Conservation (phyloP, 2,797 vertebrate species). For the Fundulus diaphanus region DNA sequence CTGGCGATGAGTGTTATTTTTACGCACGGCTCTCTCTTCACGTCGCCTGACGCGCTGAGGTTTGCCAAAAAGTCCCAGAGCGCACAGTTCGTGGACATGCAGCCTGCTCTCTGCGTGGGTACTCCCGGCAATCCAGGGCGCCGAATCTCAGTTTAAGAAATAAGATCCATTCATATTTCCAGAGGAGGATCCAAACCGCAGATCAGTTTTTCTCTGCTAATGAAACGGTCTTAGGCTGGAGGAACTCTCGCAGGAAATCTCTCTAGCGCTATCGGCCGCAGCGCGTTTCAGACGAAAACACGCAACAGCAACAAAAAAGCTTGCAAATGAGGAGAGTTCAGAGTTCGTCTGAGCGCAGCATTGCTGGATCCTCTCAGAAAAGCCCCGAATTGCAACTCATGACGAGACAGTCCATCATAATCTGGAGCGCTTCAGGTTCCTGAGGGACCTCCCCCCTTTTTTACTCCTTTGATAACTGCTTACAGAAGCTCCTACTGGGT, state of each 20-base stretch:
- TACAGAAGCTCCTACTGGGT: slow-evolving; percentile 74
- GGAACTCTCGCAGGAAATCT: slow-evolving; percentile 39
- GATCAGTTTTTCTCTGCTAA: slow-evolving; percentile 23
- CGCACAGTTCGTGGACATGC: slow-evolving; percentile 68
- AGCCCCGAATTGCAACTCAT: slow-evolving; percentile 62
- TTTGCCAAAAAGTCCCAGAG: slow-evolving; percentile 72
- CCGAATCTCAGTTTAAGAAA: slow-evolving; percentile 37
- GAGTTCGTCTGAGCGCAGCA: slow-evolving; percentile 56
- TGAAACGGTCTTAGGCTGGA: slow-evolving; percentile 35
- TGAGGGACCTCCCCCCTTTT: slow-evolving; percentile 59
- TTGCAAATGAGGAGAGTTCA: slow-evolving; percentile 28
- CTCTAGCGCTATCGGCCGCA: slow-evolving; percentile 44
- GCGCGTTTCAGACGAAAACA: slow-evolving; percentile 62
- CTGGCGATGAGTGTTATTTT: slow-evolving; percentile 78
- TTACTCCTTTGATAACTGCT: slow-evolving; percentile 66
- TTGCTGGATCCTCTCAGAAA: slow-evolving; percentile 64
- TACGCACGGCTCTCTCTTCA: slow-evolving; percentile 75
- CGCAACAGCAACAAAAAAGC: slow-evolving; percentile 45
- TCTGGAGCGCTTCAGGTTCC: slow-evolving; percentile 58
- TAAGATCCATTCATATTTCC: slow-evolving; percentile 60
- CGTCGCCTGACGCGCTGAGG: slow-evolving; percentile 66
- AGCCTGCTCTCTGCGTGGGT: slow-evolving; percentile 40
- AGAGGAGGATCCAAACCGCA: slow-evolving; percentile 61
- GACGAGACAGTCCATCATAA: slow-evolving; percentile 63
- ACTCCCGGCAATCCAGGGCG: slow-evolving; percentile 61